These are phyloP conservation scores for Macropis europaea DNA, from an alignment of 2,888 invertebrate genomes.

Conservation along the genomic window DNA sequence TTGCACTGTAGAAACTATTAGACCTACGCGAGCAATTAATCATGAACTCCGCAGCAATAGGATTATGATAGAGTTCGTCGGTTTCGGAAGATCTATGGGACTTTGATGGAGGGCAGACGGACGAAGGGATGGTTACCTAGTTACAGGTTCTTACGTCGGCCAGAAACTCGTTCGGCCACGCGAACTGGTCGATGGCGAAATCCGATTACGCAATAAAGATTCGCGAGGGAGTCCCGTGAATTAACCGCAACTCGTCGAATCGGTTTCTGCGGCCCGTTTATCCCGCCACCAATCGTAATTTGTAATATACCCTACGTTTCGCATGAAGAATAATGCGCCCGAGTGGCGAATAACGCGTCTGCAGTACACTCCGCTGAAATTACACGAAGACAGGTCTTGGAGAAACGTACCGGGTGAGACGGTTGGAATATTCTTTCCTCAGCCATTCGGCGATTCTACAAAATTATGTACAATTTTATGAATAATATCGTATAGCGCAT, in stretches of 20 bases:
- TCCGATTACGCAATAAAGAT: slow-evolving; percentile 38
- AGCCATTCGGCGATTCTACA: neutral
- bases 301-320: slow-evolving; percentile 20
- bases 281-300: slow-evolving; percentile 33
- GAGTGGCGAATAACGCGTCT: slow-evolving; percentile 11
- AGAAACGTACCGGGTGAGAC: slow-evolving; percentile 17
- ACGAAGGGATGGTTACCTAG: slow-evolving; percentile 20
- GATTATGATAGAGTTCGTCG: neutral
- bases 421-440: neutral
- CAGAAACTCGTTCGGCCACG: slow-evolving; percentile 3
- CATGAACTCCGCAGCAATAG: too few species aligned
- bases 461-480: too few species aligned
- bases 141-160: slow-evolving; percentile 20
- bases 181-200: slow-evolving; percentile 27
- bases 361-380: slow-evolving; percentile 8
- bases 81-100: neutral
- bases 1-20: too few species aligned
- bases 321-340: slow-evolving; percentile 16
- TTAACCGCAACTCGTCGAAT: neutral
- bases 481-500: too few species aligned
- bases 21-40: too few species aligned
- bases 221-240: slow-evolving; percentile 11
- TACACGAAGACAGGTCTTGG: neutral
- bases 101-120: neutral
- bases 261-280: slow-evolving; percentile 7